Evolutionary conservation across 2,888 invertebrate species (phyloP).

Genomic region (Atherix ibis): DNA sequence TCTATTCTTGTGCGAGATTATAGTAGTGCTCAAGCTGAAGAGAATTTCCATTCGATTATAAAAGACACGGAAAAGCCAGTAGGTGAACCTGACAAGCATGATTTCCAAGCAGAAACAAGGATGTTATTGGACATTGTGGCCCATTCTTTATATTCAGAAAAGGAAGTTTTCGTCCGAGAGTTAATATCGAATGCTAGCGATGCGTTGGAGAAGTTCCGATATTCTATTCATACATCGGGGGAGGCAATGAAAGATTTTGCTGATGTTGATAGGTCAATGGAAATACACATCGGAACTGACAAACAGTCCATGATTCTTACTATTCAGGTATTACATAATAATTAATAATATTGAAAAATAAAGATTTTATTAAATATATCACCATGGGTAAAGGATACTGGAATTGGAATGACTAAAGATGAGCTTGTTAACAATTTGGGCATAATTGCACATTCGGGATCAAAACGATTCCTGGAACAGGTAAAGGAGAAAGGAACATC

Average conservation of each 20-base stretch:
- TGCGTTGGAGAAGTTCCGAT: slow-evolving; percentile 88
- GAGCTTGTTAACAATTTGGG: slow-evolving; percentile 84
- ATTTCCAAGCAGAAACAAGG: slow-evolving; percentile 93
- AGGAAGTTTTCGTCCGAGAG: slow-evolving; percentile 93
- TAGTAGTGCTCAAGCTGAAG: slow-evolving; percentile 6
- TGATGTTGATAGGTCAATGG: slow-evolving; percentile 50
- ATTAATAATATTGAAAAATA: too few relatives aligned
- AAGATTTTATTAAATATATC: too few relatives aligned
- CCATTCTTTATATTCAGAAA: slow-evolving; percentile 90
- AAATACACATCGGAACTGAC: slow-evolving; percentile 79
- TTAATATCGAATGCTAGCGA: slow-evolving; percentile 94
- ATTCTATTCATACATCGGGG: slow-evolving; percentile 41
- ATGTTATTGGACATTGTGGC: slow-evolving; percentile 95
- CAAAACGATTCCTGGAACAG: slow-evolving; percentile 81
- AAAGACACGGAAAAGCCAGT: slow-evolving; percentile 18
- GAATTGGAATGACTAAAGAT: slow-evolving; percentile 88
- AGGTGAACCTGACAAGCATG: slow-evolving; percentile 45
- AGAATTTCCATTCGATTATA: slow-evolving; percentile 17
- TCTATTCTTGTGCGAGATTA: slow-evolving; percentile 1
- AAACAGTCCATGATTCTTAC: slow-evolving; percentile 70
- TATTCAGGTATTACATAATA: slow-evolving; percentile 74
- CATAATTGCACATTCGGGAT: slow-evolving; percentile 91
- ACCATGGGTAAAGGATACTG: slow-evolving; percentile 75
- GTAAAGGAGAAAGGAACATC: slow-evolving; percentile 49
- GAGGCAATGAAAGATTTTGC: slow-evolving; percentile 37